These are phyloP conservation scores for Threskiornis aethiopicus DNA, from an alignment of 2,797 vertebrate species.

Conservation along the genomic window DNA sequence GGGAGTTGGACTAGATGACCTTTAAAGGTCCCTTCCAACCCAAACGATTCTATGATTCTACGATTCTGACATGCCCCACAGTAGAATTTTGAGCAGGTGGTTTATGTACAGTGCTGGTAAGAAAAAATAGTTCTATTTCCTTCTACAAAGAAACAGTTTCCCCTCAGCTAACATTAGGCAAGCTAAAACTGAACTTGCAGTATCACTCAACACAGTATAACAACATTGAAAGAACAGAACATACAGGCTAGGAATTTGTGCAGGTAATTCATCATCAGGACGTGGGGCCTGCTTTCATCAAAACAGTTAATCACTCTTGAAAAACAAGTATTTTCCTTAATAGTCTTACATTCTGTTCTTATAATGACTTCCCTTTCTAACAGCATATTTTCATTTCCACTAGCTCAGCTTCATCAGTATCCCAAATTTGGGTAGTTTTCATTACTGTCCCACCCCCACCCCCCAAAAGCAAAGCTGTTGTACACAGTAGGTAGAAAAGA, in stretches of 20 bases:
- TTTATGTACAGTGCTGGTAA: neutral
- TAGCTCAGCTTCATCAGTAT: neutral
- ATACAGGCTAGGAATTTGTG: neutral
- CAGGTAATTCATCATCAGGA: neutral
- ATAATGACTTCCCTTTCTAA: neutral
- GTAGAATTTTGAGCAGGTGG: neutral
- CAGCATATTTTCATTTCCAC: neutral
- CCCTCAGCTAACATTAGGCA: neutral
- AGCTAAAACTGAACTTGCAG: neutral
- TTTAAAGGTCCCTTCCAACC: neutral
- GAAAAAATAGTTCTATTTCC: neutral
- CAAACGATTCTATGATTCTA: neutral
- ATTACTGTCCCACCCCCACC: neutral
- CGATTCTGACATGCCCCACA: neutral
- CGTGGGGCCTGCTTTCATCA: neutral
- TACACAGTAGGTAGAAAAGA: neutral
- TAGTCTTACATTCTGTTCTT: neutral
- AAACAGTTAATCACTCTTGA: neutral
- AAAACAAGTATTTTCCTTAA: neutral
- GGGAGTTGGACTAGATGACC: neutral
- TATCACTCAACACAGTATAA: neutral
- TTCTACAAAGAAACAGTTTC: neutral
- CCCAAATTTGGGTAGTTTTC: neutral
- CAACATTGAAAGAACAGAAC: neutral
- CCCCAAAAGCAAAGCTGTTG: neutral